Evolutionary conservation across 2,888 invertebrate genomes (phyloP).

Genomic region (Odontothrips loti): DNA sequence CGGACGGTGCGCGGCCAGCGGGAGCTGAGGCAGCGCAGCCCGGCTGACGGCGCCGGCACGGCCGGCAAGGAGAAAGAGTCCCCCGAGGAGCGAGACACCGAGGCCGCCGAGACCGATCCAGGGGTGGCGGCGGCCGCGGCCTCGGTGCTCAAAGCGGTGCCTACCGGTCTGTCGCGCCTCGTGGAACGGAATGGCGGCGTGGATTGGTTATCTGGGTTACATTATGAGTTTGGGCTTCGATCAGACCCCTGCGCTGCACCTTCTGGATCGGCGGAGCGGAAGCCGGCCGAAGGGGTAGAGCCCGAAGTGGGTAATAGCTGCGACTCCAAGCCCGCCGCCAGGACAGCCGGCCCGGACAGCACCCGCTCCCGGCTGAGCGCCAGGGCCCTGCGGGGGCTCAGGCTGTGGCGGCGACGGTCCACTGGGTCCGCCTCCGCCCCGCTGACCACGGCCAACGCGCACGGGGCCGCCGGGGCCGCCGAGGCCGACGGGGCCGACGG

Average conservation of each 20-base stretch:
- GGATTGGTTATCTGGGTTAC: too few species aligned
- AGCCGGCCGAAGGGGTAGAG: neutral
- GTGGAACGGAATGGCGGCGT: too few species aligned
- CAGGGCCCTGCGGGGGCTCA: neutral
- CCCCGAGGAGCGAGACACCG: neutral
- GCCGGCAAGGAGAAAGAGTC: neutral
- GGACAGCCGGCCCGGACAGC: neutral
- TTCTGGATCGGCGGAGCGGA: neutral
- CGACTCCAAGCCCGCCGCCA: neutral
- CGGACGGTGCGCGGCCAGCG: slow-evolving; percentile 5
- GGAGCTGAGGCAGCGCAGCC: neutral
- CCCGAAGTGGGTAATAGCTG: neutral
- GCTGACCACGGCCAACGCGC: neutral
- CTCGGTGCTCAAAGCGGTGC: neutral
- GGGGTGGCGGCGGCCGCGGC: neutral
- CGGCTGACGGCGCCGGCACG: neutral
- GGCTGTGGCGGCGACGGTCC: neutral
- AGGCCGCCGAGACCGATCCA: neutral
- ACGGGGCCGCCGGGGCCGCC: neutral
- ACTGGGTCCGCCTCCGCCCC: neutral
- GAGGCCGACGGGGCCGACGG: too few species aligned
- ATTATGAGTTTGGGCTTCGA: neutral
- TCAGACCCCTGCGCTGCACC: neutral
- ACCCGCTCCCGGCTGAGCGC: neutral
- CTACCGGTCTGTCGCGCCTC: too few species aligned